These are phyloP conservation scores for Antheraea yamamai DNA, from an alignment of 2,888 invertebrate genomes.

Conservation along the genomic window DNA sequence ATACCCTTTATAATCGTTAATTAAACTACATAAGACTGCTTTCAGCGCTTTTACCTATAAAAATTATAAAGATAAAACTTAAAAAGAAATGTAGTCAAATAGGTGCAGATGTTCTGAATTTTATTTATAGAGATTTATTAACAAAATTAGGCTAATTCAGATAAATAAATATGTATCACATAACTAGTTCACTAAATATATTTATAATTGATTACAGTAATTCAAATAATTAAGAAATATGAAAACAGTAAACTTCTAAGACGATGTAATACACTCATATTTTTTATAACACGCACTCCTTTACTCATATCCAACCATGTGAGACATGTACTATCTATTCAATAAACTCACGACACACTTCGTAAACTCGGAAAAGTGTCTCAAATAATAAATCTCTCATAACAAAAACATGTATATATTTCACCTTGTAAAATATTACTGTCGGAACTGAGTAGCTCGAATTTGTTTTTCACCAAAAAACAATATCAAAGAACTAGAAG, in stretches of 20 bases:
- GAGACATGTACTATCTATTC: neutral
- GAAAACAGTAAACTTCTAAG: neutral
- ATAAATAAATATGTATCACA: neutral
- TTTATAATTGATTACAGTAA: neutral
- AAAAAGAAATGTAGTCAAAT: too few relatives aligned
- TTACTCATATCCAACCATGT: neutral
- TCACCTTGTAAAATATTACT: neutral
- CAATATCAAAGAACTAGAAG: neutral
- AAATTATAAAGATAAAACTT: too few relatives aligned
- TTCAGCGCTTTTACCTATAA: too few relatives aligned
- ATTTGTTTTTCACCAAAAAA: neutral
- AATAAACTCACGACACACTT: neutral
- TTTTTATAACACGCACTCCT: neutral
- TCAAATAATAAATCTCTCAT: conserved; percentile 5
- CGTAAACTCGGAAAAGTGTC: conserved; percentile 3
- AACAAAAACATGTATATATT: neutral
- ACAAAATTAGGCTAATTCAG: too few relatives aligned
- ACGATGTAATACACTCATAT: neutral
- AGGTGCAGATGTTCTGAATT: too few relatives aligned
- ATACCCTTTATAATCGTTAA: too few relatives aligned
- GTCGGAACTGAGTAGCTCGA: neutral
- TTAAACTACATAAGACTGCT: too few relatives aligned
- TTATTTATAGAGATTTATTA: too few relatives aligned
- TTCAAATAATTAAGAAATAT: neutral
- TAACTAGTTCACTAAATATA: neutral